These are phyloP conservation scores for Drosophila sp. DNA, from an alignment of 1,140 invertebrate species.

Conservation along the genomic window DNA sequence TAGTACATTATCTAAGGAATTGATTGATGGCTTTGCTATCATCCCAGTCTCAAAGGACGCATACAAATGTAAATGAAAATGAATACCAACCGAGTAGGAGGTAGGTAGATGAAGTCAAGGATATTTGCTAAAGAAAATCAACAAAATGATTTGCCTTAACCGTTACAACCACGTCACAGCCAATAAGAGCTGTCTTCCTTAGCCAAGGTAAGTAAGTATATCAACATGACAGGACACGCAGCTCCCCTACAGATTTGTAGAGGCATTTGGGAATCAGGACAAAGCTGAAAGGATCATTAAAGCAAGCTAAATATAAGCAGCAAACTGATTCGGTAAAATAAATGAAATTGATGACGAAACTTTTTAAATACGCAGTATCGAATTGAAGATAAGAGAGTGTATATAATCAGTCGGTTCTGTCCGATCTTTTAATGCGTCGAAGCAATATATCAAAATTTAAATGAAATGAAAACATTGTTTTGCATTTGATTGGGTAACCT, in stretches of 20 bases:
- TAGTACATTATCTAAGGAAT: slow-evolving; percentile 66
- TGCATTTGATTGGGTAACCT: slow-evolving; percentile 63
- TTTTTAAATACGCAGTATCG: not conserved
- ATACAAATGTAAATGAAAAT: slow-evolving; percentile 30
- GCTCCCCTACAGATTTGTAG: slow-evolving; percentile 10
- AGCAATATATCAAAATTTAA: slow-evolving; percentile 68
- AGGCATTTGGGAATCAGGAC: slow-evolving; percentile 7
- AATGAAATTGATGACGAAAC: slow-evolving; percentile 14
- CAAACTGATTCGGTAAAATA: slow-evolving; percentile 7
- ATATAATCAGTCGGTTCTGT: not conserved
- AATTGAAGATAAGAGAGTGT: slow-evolving; percentile 6
- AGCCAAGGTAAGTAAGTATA: slow-evolving; percentile 25
- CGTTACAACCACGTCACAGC: slow-evolving; percentile 18
- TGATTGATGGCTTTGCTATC: slow-evolving; percentile 68
- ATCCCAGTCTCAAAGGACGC: slow-evolving; percentile 23
- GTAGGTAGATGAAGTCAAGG: slow-evolving; percentile 3
- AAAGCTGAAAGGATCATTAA: not conserved
- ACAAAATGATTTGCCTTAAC: slow-evolving; percentile 54
- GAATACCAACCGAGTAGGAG: not conserved
- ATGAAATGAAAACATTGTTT: slow-evolving; percentile 80
- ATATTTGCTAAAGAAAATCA: slow-evolving; percentile 59
- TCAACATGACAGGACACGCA: slow-evolving; percentile 32
- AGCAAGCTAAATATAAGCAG: not conserved
- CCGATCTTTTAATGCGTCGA: too few species aligned
- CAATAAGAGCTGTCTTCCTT: slow-evolving; percentile 28